Base-by-base conservation (phyloP, 1,140 invertebrate species). In the Lethrus apterus region DNA sequence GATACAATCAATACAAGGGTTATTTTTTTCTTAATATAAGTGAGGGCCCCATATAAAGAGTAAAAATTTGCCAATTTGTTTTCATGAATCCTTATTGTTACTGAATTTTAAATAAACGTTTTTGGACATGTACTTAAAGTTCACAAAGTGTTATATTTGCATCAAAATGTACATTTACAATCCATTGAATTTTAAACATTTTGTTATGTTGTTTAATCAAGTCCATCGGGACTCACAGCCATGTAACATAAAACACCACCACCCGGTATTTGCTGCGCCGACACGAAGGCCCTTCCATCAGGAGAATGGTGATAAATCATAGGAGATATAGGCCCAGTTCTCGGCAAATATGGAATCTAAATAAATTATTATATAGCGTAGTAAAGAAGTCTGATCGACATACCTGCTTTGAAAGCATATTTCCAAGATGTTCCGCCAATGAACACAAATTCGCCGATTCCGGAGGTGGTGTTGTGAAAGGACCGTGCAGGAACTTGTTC, bases 241-340 rank as follows among this genome's bases (percentile, higher is more conserved):
- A 74, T 66, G 48, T 74, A 74, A 52, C 70, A 72, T n/a, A 74
- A 58, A 2, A 73, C 63, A 13, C 71, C 71, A 33, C 67, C 65
- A 9, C 63, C 66, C 4, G 66, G 62, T 29, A 74, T 64, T 49
- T 69, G 66, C 54, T 70, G 70, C 8, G 65, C 65, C 3, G 69
- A 60, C 3, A 74, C 59, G 44, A 70, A 71, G 14, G 71, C 72
- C 45, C 66, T 56, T 13, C 72, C 72, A 51, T 74, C 71, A 10
- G 69, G 65, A 3, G 70, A 70, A 44, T 67, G 60, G 36, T 71
- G 69, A 11, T 59, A 59, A 7, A 73, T 45, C 23, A 67, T 63
- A 1, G 72, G 71, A 19, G 62, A 57, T 10, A 74, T 64, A 18
- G 70, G 70, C 2, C 71, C 71, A 41, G 64, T 55, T 44, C 59